These are phyloP conservation scores for Esperia sulphurella DNA, from an alignment of 2,888 invertebrate species.

Conservation along the genomic window DNA sequence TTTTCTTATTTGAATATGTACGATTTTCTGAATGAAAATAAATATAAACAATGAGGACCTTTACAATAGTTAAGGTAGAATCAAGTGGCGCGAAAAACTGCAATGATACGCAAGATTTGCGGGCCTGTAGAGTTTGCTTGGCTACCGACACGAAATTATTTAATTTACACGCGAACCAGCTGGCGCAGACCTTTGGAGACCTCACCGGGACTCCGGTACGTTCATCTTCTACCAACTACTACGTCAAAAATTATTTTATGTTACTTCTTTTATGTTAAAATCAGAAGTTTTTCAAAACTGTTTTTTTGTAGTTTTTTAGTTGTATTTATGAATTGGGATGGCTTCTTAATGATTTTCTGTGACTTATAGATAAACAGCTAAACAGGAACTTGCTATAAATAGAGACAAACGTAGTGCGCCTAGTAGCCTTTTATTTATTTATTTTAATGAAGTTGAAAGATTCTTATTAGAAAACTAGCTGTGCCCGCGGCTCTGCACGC, in stretches of 20 bases:
- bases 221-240: neutral
- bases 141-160: constrained; percentile 7
- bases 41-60: neutral
- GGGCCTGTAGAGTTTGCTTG: constrained; percentile 10
- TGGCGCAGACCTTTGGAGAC: constrained; percentile 4
- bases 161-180: constrained; percentile 4
- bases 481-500: no score
- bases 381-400: no score
- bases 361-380: no score
- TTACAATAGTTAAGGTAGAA: neutral
- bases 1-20: no score
- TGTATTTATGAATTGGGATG: neutral
- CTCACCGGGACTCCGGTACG: constrained; percentile 9
- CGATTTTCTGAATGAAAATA: neutral
- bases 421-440: no score
- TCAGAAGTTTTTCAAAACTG: neutral
- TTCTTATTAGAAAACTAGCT: no score
- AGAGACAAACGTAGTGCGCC: no score
- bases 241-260: neutral
- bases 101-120: neutral
- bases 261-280: neutral
- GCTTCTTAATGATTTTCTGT: no score
- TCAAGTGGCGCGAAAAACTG: neutral
- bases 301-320: neutral
- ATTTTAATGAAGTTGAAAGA: no score